Conservation (phyloP, 1,140 invertebrate species). For the Penaeus chinensis region DNA sequence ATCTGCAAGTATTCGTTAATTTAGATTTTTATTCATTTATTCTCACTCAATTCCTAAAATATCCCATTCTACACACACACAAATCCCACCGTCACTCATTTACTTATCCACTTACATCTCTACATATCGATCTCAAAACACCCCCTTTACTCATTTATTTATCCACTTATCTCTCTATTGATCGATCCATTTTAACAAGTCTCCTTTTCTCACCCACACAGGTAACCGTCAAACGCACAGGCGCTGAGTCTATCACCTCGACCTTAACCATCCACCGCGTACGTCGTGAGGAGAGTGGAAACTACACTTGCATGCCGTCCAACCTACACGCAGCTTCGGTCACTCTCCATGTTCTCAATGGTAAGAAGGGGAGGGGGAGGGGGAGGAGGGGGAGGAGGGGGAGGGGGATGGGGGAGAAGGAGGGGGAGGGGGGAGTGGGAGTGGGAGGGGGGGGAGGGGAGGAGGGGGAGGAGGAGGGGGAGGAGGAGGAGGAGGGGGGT, state of each 20-base stretch:
- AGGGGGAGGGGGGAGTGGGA: too few species aligned
- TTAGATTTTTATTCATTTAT: too few species aligned
- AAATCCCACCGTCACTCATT: not conserved
- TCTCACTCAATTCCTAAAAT: too few species aligned
- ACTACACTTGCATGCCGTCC: conserved; percentile 67
- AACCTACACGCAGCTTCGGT: conserved; percentile 66
- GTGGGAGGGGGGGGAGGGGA: too few species aligned
- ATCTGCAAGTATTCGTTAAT: too few species aligned
- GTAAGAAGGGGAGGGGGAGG: conserved; percentile 55
- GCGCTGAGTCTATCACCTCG: conserved; percentile 54
- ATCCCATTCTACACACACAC: too few species aligned
- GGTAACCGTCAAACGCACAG: conserved; percentile 55
- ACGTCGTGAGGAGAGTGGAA: conserved; percentile 66
- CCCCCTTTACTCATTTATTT: too few species aligned
- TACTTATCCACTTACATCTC: not conserved
- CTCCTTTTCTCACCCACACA: not conserved
- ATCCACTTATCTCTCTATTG: not conserved
- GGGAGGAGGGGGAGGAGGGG: too few species aligned
- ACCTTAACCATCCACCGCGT: conserved; percentile 65
- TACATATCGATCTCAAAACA: too few species aligned
- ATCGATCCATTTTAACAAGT: not conserved
- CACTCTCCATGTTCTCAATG: conserved; percentile 67
- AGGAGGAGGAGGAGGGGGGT: too few species aligned
- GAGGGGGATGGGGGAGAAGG: too few species aligned
- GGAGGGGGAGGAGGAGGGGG: too few species aligned